A percentile compares a stretch with the other conserved stretches of the same genome.
These are phyloP conservation scores for Teleogryllus oceanicus DNA, from an alignment of 2,888 invertebrate species.

Conservation along the genomic window DNA sequence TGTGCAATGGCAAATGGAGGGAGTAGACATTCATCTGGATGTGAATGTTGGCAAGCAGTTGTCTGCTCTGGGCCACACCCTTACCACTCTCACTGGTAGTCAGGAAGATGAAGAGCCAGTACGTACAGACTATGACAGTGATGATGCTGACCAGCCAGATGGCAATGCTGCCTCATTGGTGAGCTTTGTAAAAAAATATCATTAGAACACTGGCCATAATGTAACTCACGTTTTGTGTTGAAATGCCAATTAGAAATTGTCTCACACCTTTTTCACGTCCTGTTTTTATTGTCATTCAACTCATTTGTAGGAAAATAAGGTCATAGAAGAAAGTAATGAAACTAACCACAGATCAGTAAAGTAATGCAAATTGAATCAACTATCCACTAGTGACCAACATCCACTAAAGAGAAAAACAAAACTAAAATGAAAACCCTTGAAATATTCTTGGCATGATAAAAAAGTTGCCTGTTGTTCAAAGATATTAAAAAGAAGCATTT, in stretches of 20 bases:
- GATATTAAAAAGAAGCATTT: no score
- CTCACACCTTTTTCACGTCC: not conserved
- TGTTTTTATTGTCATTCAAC: no score
- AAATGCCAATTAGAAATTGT: not conserved
- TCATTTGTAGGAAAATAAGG: no score
- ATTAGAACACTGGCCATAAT: not conserved
- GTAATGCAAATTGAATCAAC: no score
- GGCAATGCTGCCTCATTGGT: conserved; percentile 40
- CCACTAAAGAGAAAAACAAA: no score
- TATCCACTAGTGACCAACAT: no score
- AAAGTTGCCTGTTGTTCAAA: no score
- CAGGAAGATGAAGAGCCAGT: conserved; percentile 75
- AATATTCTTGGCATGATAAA: no score
- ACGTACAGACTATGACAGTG: conserved; percentile 71
- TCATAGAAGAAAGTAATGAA: no score
- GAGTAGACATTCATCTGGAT: conserved; percentile 94
- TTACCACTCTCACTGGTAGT: conserved; percentile 90
- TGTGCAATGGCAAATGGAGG: conserved; percentile 99
- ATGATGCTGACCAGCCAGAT: conserved; percentile 69
- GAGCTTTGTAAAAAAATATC: conserved; percentile 24
- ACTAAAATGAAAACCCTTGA: no score
- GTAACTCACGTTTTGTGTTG: not conserved
- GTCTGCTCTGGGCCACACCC: conserved; percentile 88
- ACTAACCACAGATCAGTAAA: no score
- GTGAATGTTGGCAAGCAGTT: conserved; percentile 94